Base-by-base conservation (phyloP, 2,888 invertebrate species). In the Allolobophora icterica region DNA sequence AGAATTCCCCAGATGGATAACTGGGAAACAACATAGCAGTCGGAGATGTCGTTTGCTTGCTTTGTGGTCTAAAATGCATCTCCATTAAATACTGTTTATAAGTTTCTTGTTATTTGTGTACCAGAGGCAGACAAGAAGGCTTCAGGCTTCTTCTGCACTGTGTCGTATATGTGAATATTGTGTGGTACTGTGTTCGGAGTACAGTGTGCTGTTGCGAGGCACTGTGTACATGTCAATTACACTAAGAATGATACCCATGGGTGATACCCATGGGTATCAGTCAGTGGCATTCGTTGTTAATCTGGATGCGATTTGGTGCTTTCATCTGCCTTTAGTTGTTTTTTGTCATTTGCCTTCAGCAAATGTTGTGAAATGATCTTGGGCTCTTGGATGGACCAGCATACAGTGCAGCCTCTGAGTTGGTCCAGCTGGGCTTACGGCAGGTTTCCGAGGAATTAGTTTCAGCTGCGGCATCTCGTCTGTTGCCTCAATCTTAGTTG, bases 261-360 rank as follows among this genome's bases (percentile, higher is more conserved):
- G 71, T n/a, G 30, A 71, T 71, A n/a, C 71, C 71, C 8, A n/a
- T n/a, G 71, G 71, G 71, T 71, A n/a, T 71, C n/a, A 8, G 8
- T n/a, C 71, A n/a, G n/a, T n/a, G 71, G 71, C 71, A 71, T 71
- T 71, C n/a, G n/a, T 71, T n/a, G 71, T 71, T n/a, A 71, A n/a
- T 71, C n/a, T 71, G 71, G 71, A 11, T 71, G 71, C n/a, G 30
- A n/a, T 71, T 71, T 71, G 30, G 8, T 71, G 71, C 30, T 30
- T 71, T 71, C 71, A n/a, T 71, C 71, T 71, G 71, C 71, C 71
- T 71, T 71, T n/a, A 24, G 24, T 52, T 52, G 52, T 24, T 52
- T 52, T 52, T 52, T 24, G 52, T 52, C 24, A 24, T 52, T 52
- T 52, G 52, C 24, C 52, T 15, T 52, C 24, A n/a, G 71, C 30